phyloP scores from a whole-genome alignment of 2,888 invertebrate species.

The Cryptocephalus primarius region DNA sequence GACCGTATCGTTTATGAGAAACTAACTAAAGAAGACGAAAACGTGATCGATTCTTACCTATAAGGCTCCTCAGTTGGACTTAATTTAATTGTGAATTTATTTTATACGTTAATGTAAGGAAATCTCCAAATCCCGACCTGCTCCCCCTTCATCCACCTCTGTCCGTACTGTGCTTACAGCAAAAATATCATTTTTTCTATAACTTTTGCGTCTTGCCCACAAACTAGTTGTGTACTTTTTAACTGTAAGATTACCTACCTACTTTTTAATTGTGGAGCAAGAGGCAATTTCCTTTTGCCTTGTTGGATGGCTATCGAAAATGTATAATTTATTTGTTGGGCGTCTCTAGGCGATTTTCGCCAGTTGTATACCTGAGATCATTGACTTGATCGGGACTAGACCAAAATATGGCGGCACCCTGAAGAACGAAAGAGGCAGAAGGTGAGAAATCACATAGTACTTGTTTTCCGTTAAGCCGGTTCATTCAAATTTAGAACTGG shows the following conservation, averaged over 20 bases:
- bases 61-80: conserved; percentile 38
- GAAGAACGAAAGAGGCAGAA: conserved; percentile 99
- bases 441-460: conserved; percentile 58
- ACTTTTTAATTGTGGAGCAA: conserved; percentile 4
- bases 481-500: conserved; percentile 10
- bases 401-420: conserved; percentile 99
- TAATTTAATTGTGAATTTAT: conserved; percentile 9
- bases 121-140: conserved; percentile 11
- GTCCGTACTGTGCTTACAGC: conserved; percentile 15
- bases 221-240: neutral
- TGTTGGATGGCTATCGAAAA: conserved; percentile 20
- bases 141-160: conserved; percentile 5
- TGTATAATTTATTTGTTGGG: conserved; percentile 48
- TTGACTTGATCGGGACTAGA: conserved; percentile 99
- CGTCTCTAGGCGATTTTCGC: conserved; percentile 94
- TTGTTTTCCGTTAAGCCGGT: conserved; percentile 10
- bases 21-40: conserved; percentile 1
- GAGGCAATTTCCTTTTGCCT: conserved; percentile 11
- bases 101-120: conserved; percentile 10
- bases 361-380: conserved; percentile 99
- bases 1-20: conserved; percentile 1
- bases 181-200: conserved; percentile 10
- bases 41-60: conserved; percentile 11
- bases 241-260: neutral
- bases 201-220: conserved; percentile 13